Evolutionary conservation across 2,113 vertebrate species (phyloP).

Genomic region (Lampris megalopsis): DNA sequence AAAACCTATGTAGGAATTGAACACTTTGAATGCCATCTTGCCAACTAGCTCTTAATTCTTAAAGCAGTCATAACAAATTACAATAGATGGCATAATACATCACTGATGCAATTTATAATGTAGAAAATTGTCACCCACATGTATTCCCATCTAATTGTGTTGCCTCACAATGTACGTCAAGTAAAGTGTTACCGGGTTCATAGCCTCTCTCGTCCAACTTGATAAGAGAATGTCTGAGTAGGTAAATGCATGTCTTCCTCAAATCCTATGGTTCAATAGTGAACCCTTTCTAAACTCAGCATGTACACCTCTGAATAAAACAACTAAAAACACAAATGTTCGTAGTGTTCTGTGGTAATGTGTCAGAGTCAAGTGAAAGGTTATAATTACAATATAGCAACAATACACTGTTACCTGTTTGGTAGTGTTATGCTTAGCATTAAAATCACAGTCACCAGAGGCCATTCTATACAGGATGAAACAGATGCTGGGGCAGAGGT

Average conservation of each 20-base stretch:
- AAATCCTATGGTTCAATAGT: slow-evolving; percentile 32
- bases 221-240: slow-evolving; percentile 15
- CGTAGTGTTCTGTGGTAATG: slow-evolving; percentile 43
- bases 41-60: not conserved
- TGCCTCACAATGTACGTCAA: slow-evolving; percentile 31
- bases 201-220: slow-evolving; percentile 81
- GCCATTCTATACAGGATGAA: slow-evolving; percentile 46
- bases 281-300: slow-evolving; percentile 2
- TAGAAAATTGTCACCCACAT: slow-evolving; percentile 13
- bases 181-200: slow-evolving; percentile 47
- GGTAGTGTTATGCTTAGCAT: slow-evolving; percentile 58
- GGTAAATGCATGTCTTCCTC: not conserved
- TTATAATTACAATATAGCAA: slow-evolving; percentile 49
- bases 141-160: slow-evolving; percentile 24
- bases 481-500: slow-evolving; percentile 33
- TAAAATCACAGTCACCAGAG: slow-evolving; percentile 57
- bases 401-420: slow-evolving; percentile 19
- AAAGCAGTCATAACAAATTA: slow-evolving; percentile 19
- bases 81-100: not conserved
- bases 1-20: too few relatives aligned
- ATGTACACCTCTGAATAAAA: slow-evolving; percentile 46
- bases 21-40: too few relatives aligned
- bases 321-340: slow-evolving; percentile 11
- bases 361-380: not conserved
- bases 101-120: slow-evolving; percentile 34